A percentile compares a stretch with the other conserved stretches of the same genome.
Conservation (phyloP, 2,888 invertebrate species). For the Mythimna impura region DNA sequence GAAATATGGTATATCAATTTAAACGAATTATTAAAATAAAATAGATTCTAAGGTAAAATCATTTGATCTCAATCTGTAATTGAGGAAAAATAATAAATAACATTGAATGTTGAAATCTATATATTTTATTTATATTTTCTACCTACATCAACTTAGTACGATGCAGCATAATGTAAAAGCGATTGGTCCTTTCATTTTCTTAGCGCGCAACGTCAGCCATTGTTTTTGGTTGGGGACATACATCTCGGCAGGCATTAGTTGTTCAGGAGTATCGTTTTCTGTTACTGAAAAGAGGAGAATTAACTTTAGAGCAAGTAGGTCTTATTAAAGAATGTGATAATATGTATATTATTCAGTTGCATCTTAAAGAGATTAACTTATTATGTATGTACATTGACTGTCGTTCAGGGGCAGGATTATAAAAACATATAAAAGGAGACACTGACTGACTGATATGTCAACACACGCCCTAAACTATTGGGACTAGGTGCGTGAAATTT, state of each 20-base stretch:
- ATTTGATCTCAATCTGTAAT: neutral
- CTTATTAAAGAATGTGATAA: too few species aligned
- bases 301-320: neutral
- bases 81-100: slow-evolving; percentile 43
- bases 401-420: too few species aligned
- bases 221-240: slow-evolving; percentile 97
- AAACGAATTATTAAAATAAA: too few species aligned
- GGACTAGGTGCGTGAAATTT: too few species aligned
- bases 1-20: neutral
- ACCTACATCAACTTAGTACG: slow-evolving; percentile 69
- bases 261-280: slow-evolving; percentile 88
- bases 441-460: too few species aligned
- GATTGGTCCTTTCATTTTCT: slow-evolving; percentile 82
- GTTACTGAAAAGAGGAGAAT: slow-evolving; percentile 52
- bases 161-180: slow-evolving; percentile 83
- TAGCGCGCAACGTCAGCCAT: slow-evolving; percentile 95
- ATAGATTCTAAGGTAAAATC: too few species aligned
- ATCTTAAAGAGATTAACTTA: too few species aligned
- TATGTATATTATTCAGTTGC: too few species aligned
- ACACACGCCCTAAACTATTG: too few species aligned
- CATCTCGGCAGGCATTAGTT: slow-evolving; percentile 97
- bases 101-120: slow-evolving; percentile 48
- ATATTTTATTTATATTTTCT: slow-evolving; percentile 62
- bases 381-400: too few species aligned
- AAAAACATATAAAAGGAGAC: too few species aligned